A percentile compares a stretch with the other conserved stretches of the same genome.
Conservation (phyloP, 2,797 vertebrate genomes). For the Zenarchopterus dispar region DNA sequence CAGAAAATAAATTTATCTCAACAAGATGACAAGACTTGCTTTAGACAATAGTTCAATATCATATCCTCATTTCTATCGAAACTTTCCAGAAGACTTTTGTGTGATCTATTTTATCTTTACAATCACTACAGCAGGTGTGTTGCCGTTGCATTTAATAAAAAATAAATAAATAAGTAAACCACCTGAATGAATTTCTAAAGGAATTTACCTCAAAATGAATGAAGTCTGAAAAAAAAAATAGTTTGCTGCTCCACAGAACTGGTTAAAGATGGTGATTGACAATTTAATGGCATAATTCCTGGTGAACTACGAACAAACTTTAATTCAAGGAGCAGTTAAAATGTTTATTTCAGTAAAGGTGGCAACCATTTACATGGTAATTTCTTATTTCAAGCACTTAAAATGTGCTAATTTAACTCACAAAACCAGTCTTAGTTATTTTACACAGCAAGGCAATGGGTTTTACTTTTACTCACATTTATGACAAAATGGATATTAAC, state of each 20-base stretch:
- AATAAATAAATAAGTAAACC: too few species aligned
- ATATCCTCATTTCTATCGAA: too few species aligned
- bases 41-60: too few species aligned
- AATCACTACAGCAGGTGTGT: too few species aligned
- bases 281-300: conserved; percentile 4
- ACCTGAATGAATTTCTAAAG: background rate
- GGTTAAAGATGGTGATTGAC: background rate
- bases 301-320: background rate
- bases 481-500: too few species aligned
- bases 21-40: too few species aligned
- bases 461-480: background rate
- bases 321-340: conserved; percentile 4
- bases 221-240: background rate
- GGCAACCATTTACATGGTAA: conserved; percentile 6
- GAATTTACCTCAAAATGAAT: background rate
- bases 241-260: background rate
- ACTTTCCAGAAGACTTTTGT: too few species aligned
- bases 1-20: too few species aligned
- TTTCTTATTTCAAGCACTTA: background rate
- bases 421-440: conserved; percentile 2
- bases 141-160: too few species aligned
- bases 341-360: conserved; percentile 8
- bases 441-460: background rate
- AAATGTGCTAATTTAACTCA: conserved; percentile 13
- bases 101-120: too few species aligned